Evolutionary conservation across 2,888 invertebrate species (phyloP).

Genomic region (Teleiodes luculella): DNA sequence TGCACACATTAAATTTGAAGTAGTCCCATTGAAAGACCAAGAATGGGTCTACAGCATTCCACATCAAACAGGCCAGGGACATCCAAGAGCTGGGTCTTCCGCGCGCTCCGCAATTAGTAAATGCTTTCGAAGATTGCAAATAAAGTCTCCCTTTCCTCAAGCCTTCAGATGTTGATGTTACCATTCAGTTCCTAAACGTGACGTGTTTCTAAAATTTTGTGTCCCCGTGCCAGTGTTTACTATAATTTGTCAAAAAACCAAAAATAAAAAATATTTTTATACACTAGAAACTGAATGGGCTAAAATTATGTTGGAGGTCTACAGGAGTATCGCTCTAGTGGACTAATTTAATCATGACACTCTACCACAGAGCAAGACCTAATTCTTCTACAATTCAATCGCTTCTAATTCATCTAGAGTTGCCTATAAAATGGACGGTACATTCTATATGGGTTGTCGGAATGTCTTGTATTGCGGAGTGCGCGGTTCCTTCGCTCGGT

Average conservation of each 20-base stretch:
- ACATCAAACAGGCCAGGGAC: conserved; percentile 65
- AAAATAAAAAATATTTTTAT: background rate
- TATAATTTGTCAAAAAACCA: background rate
- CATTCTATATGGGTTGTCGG: background rate
- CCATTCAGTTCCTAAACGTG: conserved; percentile 11
- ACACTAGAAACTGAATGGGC: conserved; percentile 10
- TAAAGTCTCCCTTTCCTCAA: conserved; percentile 9
- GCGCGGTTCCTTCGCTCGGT: conserved; percentile 57
- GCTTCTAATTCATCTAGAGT: background rate
- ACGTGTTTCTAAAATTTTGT: background rate
- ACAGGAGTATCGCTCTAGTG: background rate
- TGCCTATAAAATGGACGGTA: background rate
- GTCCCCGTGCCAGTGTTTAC: background rate
- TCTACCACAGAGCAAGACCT: conserved; percentile 6
- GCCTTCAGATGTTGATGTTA: conserved; percentile 8
- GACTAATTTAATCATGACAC: background rate
- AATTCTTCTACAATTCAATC: background rate
- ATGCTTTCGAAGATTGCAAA: conserved; percentile 9
- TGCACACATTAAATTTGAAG: conserved; percentile 64
- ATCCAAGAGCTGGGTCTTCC: conserved; percentile 54
- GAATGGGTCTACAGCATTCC: conserved; percentile 65
- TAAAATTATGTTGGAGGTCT: background rate
- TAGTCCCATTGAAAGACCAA: conserved; percentile 48
- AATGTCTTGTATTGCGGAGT: conserved; percentile 45
- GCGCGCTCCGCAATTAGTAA: conserved; percentile 63